Evolutionary conservation across 53 echinoderm and acorn worm species (phyloP).

Genomic region (Luidia sarsii): DNA sequence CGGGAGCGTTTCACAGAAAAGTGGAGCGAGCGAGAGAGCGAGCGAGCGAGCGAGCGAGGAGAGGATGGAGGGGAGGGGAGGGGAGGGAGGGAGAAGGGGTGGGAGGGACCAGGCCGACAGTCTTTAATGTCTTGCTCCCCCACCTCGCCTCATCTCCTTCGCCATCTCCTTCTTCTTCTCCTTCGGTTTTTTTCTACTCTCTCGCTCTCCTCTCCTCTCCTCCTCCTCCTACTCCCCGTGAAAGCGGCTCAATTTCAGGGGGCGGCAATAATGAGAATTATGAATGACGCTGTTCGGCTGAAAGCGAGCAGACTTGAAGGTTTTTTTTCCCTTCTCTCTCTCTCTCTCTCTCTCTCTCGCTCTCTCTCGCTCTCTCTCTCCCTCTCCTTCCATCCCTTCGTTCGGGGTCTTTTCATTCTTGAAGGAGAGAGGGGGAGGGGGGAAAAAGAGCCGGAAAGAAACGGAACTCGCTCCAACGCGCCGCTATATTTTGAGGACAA

Average conservation of each 20-base stretch:
- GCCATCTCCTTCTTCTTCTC: neutral
- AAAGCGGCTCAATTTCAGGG: constrained; percentile 33
- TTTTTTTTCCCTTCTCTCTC: constrained; percentile 13
- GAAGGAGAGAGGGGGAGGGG: too few species aligned
- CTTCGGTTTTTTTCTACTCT: too few species aligned
- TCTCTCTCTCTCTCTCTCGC: too few species aligned
- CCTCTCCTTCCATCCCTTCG: too few species aligned
- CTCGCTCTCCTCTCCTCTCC: too few species aligned
- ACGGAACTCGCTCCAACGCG: neutral
- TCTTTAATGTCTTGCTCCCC: neutral
- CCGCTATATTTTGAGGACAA: constrained; percentile 53
- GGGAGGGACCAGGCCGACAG: neutral
- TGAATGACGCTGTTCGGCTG: constrained; percentile 17
- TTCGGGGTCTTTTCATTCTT: too few species aligned
- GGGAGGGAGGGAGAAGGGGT: neutral
- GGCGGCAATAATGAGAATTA: constrained; percentile 29
- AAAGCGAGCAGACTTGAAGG: constrained; percentile 27
- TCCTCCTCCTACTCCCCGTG: too few species aligned
- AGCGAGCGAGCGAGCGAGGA: too few species aligned
- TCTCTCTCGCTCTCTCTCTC: too few species aligned
- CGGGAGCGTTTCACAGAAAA: constrained; percentile 35
- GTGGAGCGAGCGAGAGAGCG: too few species aligned
- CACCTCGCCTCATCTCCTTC: neutral
- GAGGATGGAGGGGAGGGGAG: neutral
- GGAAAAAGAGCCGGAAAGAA: constrained; percentile 26